Percentiles rank a stretch among this genome's conserved stretches.
Evolutionary conservation across 2,888 invertebrate genomes (phyloP).

Genomic region (Hartigia nigra): DNA sequence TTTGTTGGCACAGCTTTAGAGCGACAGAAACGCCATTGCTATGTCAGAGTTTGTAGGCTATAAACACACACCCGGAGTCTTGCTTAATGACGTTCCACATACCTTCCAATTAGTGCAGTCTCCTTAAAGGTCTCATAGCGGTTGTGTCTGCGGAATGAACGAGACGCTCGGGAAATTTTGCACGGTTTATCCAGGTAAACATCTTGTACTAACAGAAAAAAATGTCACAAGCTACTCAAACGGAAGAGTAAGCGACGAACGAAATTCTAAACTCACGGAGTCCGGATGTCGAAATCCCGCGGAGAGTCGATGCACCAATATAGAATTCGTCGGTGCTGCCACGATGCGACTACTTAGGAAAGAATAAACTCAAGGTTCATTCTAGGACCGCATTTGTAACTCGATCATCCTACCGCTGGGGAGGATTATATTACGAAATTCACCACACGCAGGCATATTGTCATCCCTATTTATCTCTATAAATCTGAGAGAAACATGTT

Average conservation of each 20-base stretch:
- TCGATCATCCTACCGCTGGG: background rate
- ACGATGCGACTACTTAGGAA: background rate
- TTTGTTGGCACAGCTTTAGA: slow-evolving; percentile 41
- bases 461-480: background rate
- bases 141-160: slow-evolving; percentile 53
- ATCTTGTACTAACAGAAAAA: slow-evolving; percentile 69
- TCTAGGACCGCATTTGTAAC: background rate
- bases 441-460: background rate
- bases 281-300: slow-evolving; percentile 16
- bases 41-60: slow-evolving; percentile 63
- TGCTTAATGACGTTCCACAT: slow-evolving; percentile 37
- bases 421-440: background rate
- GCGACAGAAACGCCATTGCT: slow-evolving; percentile 62
- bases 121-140: slow-evolving; percentile 52
- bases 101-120: slow-evolving; percentile 55
- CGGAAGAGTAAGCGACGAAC: slow-evolving; percentile 59
- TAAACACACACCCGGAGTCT: slow-evolving; percentile 54
- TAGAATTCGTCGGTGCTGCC: background rate
- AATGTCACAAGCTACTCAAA: slow-evolving; percentile 62
- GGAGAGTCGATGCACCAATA: background rate
- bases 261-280: slow-evolving; percentile 54
- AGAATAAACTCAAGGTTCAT: background rate
- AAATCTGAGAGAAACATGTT: background rate
- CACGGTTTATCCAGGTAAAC: slow-evolving; percentile 68
- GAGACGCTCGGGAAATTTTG: slow-evolving; percentile 56